Conservation (phyloP, 2,113 vertebrate species). For the Anas platyrhynchos region DNA sequence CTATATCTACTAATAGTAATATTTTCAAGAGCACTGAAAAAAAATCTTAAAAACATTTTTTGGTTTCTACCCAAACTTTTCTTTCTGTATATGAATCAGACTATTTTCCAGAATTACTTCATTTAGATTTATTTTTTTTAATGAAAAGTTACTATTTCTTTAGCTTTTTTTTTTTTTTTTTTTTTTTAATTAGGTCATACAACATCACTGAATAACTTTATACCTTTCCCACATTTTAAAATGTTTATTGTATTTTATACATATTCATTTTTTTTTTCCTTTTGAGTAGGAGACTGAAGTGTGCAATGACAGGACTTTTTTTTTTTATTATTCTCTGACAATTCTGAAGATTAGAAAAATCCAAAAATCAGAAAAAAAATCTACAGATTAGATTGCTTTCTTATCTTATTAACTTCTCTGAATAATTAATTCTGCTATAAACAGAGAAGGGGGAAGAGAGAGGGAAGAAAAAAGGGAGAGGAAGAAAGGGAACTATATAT, state of each 20-base stretch:
- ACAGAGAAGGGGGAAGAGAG: background rate
- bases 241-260: background rate
- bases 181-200: background rate
- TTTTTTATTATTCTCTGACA: background rate
- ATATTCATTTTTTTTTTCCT: background rate
- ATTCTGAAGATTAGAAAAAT: background rate
- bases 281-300: background rate
- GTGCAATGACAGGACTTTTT: background rate
- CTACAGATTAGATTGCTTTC: background rate
- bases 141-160: background rate
- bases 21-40: background rate
- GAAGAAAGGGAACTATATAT: background rate
- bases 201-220: background rate
- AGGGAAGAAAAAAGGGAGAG: background rate
- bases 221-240: background rate
- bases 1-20: background rate
- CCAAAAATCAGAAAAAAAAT: background rate
- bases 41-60: accelerated
- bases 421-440: background rate
- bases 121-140: background rate
- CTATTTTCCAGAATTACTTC: background rate
- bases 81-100: background rate
- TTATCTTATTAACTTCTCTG: background rate
- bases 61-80: accelerated
- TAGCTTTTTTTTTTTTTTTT: background rate